Evolutionary conservation across 1,140 invertebrate genomes (phyloP), one percentile per base, ranked within the genome.

Genomic region (Goniozus legneri): DNA sequence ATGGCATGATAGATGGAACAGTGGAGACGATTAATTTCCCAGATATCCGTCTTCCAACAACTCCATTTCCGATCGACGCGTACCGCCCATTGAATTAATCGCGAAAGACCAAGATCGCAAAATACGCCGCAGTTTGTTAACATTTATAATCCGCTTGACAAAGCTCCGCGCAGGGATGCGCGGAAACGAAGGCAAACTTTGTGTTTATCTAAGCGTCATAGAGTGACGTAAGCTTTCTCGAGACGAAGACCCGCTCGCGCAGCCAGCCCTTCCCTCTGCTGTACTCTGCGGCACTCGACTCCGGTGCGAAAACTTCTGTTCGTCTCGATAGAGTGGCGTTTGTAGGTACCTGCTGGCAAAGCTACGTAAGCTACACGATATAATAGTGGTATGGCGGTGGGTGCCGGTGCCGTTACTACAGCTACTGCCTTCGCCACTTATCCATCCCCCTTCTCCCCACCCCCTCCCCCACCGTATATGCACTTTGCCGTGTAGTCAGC

Each of bases 241-340:
- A 36, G 39, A 46, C 54, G 42, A 47, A 56, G 21, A 46, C n/a
- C n/a, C n/a, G n/a, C n/a, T n/a, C n/a, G n/a, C n/a, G n/a, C n/a
- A n/a, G n/a, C n/a, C n/a, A 51, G 35, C 34, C 30, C 21, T 36
- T 16, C 40, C 40, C 16, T 44, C 46, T 22, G 15, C 15, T 19
- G 14, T 22, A 19, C 22, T 38, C 33, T 24, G 30, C 39, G 10
- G 2, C 44, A 22, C 36, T 36, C 40, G 51, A 49, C 44, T 49
- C 37, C 35, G 34, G 42, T 46, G 44, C 36, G 58, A 52, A 60
- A 60, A 60, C 40, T 55, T 52, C 7, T 43, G 33, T 49, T 44
- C 52, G 42, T 43, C 44, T 40, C 42, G 55, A 37, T 54, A 40
- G 32, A 37, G 31, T n/a, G n/a, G n/a, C 44, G 56, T 43, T 31